phyloP scores from a whole-genome alignment of 1,140 invertebrate genomes.

The Drosophila ambigua region DNA sequence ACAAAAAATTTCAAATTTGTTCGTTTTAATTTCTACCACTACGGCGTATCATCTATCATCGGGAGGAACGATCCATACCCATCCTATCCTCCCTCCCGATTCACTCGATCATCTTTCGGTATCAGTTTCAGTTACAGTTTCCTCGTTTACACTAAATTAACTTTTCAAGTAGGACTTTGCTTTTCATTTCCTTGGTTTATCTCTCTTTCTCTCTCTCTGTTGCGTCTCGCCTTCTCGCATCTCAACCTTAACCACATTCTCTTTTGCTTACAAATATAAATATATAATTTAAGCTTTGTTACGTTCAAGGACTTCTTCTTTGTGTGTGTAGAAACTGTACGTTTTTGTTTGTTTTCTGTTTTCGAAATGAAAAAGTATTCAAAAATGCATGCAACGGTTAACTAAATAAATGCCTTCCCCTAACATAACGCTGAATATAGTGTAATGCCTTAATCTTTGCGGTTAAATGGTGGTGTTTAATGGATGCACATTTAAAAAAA shows the following conservation, averaged over 20 bases:
- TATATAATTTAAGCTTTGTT: slow-evolving; percentile 62
- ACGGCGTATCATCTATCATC: background rate
- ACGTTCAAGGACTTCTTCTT: slow-evolving; percentile 44
- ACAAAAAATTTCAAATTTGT: slow-evolving; percentile 61
- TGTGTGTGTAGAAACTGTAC: slow-evolving; percentile 53
- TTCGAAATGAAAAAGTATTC: slow-evolving; percentile 18
- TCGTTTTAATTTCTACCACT: slow-evolving; percentile 38
- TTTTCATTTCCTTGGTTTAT: slow-evolving; percentile 41
- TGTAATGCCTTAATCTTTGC: too few species aligned
- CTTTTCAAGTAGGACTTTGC: slow-evolving; percentile 77
- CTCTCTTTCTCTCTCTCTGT: slow-evolving; percentile 21
- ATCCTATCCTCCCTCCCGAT: slow-evolving; percentile 28
- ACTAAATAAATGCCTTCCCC: slow-evolving; percentile 73
- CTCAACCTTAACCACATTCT: background rate
- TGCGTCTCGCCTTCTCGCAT: too few species aligned
- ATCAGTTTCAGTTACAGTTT: slow-evolving; percentile 53
- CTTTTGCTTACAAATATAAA: slow-evolving; percentile 71
- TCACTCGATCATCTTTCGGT: slow-evolving; percentile 38
- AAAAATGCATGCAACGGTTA: slow-evolving; percentile 52
- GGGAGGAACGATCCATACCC: slow-evolving; percentile 14
- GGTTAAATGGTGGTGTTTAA: too few species aligned
- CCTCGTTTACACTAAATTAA: slow-evolving; percentile 66
- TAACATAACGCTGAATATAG: slow-evolving; percentile 20
- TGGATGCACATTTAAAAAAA: slow-evolving; percentile 18
- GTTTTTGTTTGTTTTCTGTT: slow-evolving; percentile 9